Conservation (phyloP, 2,113 vertebrate genomes). For the Oxygymnocypris stewartii region DNA sequence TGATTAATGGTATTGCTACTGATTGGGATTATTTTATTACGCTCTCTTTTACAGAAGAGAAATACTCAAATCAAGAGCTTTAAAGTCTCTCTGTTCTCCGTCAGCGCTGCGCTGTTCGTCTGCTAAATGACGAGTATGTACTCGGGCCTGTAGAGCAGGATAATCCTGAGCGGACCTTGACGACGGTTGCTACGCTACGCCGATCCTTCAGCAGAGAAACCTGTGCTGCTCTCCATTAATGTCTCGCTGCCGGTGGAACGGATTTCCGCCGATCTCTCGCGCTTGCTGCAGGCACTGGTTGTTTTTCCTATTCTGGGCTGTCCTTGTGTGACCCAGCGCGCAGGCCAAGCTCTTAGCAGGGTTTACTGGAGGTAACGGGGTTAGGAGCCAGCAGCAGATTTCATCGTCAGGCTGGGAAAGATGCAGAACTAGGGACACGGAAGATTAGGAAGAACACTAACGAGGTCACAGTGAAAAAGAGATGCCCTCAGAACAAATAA, state of each 20-base stretch:
- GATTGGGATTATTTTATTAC: too few species aligned
- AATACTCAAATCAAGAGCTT: background rate
- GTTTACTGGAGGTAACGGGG: slow-evolving; percentile 69
- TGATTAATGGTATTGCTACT: too few species aligned
- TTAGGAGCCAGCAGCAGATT: slow-evolving; percentile 65
- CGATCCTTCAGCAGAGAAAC: slow-evolving; percentile 56
- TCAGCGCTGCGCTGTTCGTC: background rate
- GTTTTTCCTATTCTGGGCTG: slow-evolving; percentile 75
- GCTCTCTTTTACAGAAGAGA: too few species aligned
- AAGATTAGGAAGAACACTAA: background rate
- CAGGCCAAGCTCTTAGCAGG: slow-evolving; percentile 71
- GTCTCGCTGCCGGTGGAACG: slow-evolving; percentile 51
- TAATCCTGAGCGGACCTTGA: slow-evolving; percentile 68
- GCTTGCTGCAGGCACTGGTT: slow-evolving; percentile 70
- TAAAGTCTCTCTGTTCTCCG: background rate
- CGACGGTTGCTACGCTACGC: slow-evolving; percentile 76
- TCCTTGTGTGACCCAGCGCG: slow-evolving; percentile 70
- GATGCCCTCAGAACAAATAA: background rate
- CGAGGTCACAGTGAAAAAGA: background rate
- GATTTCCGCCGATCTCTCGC: slow-evolving; percentile 64
- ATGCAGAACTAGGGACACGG: background rate
- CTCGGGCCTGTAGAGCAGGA: slow-evolving; percentile 59
- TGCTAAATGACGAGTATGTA: slow-evolving; percentile 18
- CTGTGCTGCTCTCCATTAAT: background rate
- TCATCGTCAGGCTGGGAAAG: slow-evolving; percentile 15